Evolutionary conservation across 2,888 invertebrate species (phyloP).

Genomic region (Mayetiola destructor): DNA sequence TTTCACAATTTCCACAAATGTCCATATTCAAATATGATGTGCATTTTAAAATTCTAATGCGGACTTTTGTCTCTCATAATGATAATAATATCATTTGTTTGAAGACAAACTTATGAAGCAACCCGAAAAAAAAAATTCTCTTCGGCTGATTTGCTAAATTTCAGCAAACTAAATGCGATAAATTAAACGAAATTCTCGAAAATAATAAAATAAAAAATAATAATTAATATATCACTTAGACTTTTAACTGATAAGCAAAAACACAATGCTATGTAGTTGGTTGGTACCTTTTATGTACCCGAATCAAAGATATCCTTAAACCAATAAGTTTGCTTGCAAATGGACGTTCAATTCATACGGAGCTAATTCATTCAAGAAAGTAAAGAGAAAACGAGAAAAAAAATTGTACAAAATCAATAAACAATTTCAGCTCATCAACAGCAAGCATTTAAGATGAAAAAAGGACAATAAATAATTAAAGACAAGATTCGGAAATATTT

Average conservation of each 20-base stretch:
- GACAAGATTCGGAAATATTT: background rate
- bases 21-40: no score
- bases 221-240: background rate
- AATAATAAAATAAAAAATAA: background rate
- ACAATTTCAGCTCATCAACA: background rate
- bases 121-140: no score
- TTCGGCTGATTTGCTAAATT: no score
- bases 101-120: no score
- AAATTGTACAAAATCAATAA: background rate
- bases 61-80: no score
- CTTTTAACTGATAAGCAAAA: background rate
- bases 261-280: no score
- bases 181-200: no score
- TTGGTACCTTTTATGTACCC: background rate
- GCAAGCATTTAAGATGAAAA: background rate
- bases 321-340: slow-evolving; percentile 1
- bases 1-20: no score
- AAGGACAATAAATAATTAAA: background rate
- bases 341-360: slow-evolving; percentile 12
- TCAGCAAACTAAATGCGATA: no score
- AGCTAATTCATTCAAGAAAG: background rate
- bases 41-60: no score
- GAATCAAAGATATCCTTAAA: background rate
- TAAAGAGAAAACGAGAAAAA: background rate
- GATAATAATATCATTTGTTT: no score